Evolutionary conservation across 2,888 invertebrate species (phyloP), one percentile per base, ranked within the genome.

Genomic region (Scaptomyza flava): DNA sequence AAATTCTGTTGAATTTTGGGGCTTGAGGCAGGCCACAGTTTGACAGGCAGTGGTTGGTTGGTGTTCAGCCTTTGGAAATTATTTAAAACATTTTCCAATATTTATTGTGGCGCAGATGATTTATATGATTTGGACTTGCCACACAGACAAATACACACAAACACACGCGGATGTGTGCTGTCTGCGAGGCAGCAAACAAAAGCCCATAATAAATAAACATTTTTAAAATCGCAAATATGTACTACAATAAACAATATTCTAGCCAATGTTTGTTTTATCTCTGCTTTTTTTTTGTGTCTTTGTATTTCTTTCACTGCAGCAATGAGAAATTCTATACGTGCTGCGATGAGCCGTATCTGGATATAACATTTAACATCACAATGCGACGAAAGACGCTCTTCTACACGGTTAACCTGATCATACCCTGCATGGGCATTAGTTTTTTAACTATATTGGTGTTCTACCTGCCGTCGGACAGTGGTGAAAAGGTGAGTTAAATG

Each of bases 321-420:
- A 97, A 97, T 92, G 97, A 97, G 92, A 97, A 97, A 92, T 97
- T 96, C 93, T 97, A 98, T 94, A 98, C 98, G 81, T 99, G 99
- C 94, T 99, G 98, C 93, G 96, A 97, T 91, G 98, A 98, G 93
- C 98, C 98, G 68, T 99, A 97, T 93, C 94, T 97, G 92, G 99
- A 97, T 93, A 94, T 99, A 92, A 99, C 98, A 72, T 99, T 99
- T 94, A 98, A 99, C 94, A 98, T 99, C 90, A 98, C 98, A 78
- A 96, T 98, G 96, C 94, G 98, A 87, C 94, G 98, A 85, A 98
- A 98, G 93, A 98, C 98, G 57, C 94, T 99, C 83, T 98, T 98
- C 94, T 98, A 98, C 94, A 98, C 98, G 45, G 97, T 98, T 87
- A 98, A 98, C 93, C 95, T 98, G 90, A 98, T 98, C 93, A 97